Percentiles rank a stretch among this genome's conserved stretches.
Evolutionary conservation across 1,140 invertebrate genomes (phyloP).

Genomic region (Orius insidiosus): DNA sequence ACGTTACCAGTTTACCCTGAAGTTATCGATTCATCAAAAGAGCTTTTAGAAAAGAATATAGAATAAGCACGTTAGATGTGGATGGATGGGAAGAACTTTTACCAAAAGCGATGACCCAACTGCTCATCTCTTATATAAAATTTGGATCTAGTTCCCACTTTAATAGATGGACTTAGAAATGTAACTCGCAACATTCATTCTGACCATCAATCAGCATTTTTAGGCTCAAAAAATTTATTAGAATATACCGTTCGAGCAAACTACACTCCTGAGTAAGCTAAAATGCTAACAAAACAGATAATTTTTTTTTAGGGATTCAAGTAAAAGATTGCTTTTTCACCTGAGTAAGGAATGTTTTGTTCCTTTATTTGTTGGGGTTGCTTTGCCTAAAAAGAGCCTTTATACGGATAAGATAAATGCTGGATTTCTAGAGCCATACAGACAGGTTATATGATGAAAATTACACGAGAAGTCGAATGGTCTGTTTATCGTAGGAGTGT

Average conservation of each 20-base stretch:
- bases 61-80: constrained; percentile 40
- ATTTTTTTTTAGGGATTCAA: constrained; percentile 14
- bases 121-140: constrained; percentile 40
- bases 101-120: constrained; percentile 32
- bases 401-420: constrained; percentile 37
- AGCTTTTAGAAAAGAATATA: constrained; percentile 39
- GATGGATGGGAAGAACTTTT: constrained; percentile 51
- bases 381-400: constrained; percentile 38
- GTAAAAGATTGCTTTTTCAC: constrained; percentile 42
- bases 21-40: constrained; percentile 42
- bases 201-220: constrained; percentile 44
- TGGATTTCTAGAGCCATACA: constrained; percentile 38
- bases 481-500: constrained; percentile 37
- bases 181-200: constrained; percentile 34
- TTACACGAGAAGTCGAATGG: constrained; percentile 47
- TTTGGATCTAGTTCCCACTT: constrained; percentile 41
- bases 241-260: constrained; percentile 50
- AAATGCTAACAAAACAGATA: constrained; percentile 18
- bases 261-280: constrained; percentile 35
- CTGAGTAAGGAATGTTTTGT: constrained; percentile 51
- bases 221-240: constrained; percentile 44
- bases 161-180: constrained; percentile 45
- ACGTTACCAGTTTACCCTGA: constrained; percentile 50
- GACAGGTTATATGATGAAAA: constrained; percentile 42
- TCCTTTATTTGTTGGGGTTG: constrained; percentile 41